phyloP scores from a whole-genome alignment of 1,140 invertebrate genomes.

The Cotesia glomerata region DNA sequence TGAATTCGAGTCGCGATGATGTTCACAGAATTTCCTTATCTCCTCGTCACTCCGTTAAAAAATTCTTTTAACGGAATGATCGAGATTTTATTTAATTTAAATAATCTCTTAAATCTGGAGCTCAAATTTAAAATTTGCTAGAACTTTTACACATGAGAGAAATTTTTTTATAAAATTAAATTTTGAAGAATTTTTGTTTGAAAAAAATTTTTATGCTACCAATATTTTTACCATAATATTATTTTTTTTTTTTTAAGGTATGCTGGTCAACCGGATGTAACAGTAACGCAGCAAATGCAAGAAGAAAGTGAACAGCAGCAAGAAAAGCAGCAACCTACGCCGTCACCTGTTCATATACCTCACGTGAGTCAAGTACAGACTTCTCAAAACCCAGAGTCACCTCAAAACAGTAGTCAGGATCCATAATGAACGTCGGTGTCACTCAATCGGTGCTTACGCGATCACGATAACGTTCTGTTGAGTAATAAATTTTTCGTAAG shows the following conservation, averaged over 20 bases:
- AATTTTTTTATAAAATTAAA: too few species aligned
- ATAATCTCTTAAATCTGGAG: too few species aligned
- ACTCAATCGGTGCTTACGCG: conserved; percentile 4
- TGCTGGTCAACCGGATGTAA: conserved; percentile 36
- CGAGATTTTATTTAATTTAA: too few species aligned
- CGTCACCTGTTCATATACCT: conserved; percentile 26
- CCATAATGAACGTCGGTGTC: conserved; percentile 56
- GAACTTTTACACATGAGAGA: too few species aligned
- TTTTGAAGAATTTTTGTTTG: too few species aligned
- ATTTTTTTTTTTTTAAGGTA: conserved; percentile 38
- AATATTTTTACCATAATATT: too few species aligned
- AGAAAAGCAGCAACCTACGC: conserved; percentile 32
- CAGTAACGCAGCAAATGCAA: conserved; percentile 32
- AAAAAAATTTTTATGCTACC: too few species aligned
- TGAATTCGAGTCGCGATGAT: too few species aligned
- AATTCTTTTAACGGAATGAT: too few species aligned
- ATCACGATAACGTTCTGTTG: conserved; percentile 22
- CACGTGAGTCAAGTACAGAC: conserved; percentile 40
- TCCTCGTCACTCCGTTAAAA: too few species aligned
- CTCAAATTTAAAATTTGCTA: too few species aligned
- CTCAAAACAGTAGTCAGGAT: conserved; percentile 56
- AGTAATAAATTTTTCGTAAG: conserved; percentile 30
- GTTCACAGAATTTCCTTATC: too few species aligned
- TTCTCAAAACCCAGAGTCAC: conserved; percentile 47
- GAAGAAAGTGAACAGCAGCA: conserved; percentile 32